Base-by-base conservation (phyloP, 1,140 invertebrate species). In the Xylocopa sonorina region DNA sequence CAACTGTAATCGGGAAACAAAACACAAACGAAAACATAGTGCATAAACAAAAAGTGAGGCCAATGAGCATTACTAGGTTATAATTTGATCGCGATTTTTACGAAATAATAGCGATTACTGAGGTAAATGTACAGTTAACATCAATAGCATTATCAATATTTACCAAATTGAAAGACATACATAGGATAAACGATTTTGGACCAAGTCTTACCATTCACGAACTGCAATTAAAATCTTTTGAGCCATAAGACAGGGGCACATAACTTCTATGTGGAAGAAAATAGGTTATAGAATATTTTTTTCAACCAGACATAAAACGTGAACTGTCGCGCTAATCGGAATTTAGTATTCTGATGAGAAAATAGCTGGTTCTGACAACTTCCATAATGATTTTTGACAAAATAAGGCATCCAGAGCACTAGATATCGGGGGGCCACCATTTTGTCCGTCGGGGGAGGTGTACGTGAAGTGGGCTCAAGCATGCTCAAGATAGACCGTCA, bases 361-460 rank as follows among this genome's bases (percentile, higher is more conserved):
- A 62, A 80, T 46, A 32, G 51, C 60, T 43, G 58, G 16, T 81
- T 64, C 46, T 60, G 77, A 57, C 34, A 29, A 63, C 72, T 80
- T 62, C 50, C 83, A 78, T 79, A 88, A 86, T 60, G 80, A 89
- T 89, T 83, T 88, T 88, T 69, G 63, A 64, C 51, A 78, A 88
- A 88, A 90, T 87, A 89, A 84, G 87, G 85, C 83, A 86, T 86
- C 86, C 87, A 88, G 87, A 89, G 76, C 87, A 84, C 89, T 89
- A 86, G 88, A 87, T 88, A 88, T 92, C 90, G 89, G 88, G 90
- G 88, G 93, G 91, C 93, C 92, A 92, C 93, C 93, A 94, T 94
- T 94, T 94, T 94, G 93, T 93, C 90, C 90, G 90, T 92, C 92
- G 92, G 93, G 93, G 93, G 93, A 94, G 93, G 93, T 93, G 92